A percentile compares a stretch with the other conserved stretches of the same genome.
Conservation (phyloP, 2,888 invertebrate genomes). For the Heterodera filipjevi region DNA sequence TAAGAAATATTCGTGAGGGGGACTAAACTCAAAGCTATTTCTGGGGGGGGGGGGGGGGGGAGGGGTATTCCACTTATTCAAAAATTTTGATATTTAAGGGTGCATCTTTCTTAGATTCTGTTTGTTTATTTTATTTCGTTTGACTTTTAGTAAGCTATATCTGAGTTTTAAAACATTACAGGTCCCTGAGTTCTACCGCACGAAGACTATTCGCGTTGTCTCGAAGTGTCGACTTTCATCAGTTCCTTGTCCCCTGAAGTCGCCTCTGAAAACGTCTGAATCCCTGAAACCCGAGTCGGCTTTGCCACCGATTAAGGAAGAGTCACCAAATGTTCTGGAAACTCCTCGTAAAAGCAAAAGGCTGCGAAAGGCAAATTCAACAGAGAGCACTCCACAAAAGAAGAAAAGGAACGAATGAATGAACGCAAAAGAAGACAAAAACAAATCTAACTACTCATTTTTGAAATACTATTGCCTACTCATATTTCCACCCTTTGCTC, state of each 20-base stretch:
- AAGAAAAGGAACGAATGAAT: not conserved
- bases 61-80: too few relatives aligned
- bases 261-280: not conserved
- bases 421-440: not conserved
- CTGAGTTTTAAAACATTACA: not conserved
- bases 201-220: conserved; percentile 10
- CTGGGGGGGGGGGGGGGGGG: too few relatives aligned
- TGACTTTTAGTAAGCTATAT: too few relatives aligned
- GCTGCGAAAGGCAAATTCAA: conserved; percentile 23
- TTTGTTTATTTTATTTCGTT: too few relatives aligned
- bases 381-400: conserved; percentile 26
- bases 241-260: not conserved
- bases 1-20: too few relatives aligned
- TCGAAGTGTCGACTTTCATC: not conserved
- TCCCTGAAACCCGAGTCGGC: not conserved
- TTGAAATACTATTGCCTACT: not conserved
- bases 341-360: conserved; percentile 22
- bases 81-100: too few relatives aligned
- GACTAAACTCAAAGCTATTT: too few relatives aligned
- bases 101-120: too few relatives aligned
- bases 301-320: not conserved
- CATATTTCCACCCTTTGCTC: not conserved
- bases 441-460: not conserved
- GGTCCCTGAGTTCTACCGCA: conserved; percentile 27
- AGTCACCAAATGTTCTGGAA: not conserved